Conservation (phyloP, 2,113 vertebrate species). For the Pseudolaguvia tuberculata region DNA sequence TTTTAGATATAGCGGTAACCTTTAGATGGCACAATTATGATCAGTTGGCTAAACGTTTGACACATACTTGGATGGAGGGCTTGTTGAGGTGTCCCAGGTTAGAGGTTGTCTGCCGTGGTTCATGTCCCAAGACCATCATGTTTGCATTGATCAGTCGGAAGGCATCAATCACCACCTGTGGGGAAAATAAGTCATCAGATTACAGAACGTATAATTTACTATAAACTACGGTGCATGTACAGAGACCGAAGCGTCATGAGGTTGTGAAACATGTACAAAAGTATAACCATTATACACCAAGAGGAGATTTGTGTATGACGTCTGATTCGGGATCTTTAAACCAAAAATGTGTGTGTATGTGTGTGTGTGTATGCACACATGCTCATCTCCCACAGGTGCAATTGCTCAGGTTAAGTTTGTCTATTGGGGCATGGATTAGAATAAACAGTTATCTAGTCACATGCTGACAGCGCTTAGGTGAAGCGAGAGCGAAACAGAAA, state of each 20-base stretch:
- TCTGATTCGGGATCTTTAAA: constrained; percentile 12
- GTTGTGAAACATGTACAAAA: neutral
- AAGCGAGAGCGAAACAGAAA: neutral
- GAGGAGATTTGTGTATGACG: neutral
- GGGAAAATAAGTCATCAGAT: constrained; percentile 68
- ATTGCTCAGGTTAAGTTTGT: constrained; percentile 12
- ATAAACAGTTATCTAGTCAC: neutral
- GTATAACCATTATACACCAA: neutral
- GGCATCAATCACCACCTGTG: constrained; percentile 97
- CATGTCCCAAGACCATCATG: constrained; percentile 99
- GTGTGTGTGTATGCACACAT: neutral
- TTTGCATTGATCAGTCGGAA: constrained; percentile 99
- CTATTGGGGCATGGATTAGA: neutral
- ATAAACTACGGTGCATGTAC: neutral
- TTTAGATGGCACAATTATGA: too few relatives aligned
- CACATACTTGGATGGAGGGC: constrained; percentile 93
- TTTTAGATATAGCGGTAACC: too few relatives aligned
- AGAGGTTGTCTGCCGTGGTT: constrained; percentile 97
- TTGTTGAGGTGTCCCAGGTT: constrained; percentile 99
- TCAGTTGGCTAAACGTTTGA: too few relatives aligned
- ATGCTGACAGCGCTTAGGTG: constrained; percentile 6
- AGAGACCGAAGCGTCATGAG: neutral
- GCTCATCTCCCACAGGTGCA: constrained; percentile 1
- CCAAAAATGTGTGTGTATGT: neutral
- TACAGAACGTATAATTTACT: constrained; percentile 65